Percentiles rank a stretch among this genome's conserved stretches.
These are phyloP conservation scores for Mormoops blainvillei DNA, from an alignment of 2,113 vertebrate genomes.

Conservation along the genomic window DNA sequence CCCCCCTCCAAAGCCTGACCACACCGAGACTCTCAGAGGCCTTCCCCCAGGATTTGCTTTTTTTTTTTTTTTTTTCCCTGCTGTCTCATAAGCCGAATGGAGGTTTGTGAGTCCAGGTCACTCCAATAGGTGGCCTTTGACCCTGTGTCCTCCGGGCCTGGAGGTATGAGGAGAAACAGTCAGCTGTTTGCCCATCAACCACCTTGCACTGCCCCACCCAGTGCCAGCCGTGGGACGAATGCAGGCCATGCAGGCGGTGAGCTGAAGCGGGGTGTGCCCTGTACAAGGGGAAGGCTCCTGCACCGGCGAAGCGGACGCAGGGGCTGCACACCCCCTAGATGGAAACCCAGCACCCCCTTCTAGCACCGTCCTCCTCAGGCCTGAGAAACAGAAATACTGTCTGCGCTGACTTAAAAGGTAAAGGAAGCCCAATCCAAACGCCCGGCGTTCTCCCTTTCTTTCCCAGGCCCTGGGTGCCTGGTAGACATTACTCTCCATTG, in stretches of 20 bases:
- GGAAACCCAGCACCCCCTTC: neutral
- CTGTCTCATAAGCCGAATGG: neutral
- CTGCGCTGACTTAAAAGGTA: neutral
- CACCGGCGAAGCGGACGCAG: neutral
- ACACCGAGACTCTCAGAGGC: neutral
- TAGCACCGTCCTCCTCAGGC: neutral
- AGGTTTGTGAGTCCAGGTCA: neutral
- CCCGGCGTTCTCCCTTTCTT: neutral
- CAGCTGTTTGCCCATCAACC: neutral
- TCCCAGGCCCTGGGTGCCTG: neutral
- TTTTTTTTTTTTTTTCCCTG: neutral
- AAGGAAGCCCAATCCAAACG: neutral
- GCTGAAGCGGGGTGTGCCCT: too few species aligned
- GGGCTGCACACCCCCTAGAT: neutral
- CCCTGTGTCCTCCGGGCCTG: neutral
- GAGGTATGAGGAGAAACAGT: neutral
- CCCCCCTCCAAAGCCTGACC: neutral
- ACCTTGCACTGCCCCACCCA: neutral
- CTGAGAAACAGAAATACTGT: neutral
- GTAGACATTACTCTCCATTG: neutral
- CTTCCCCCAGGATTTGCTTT: neutral
- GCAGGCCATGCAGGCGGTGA: too few species aligned
- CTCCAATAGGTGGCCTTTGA: neutral
- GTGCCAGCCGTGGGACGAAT: fast-evolving
- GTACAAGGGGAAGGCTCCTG: neutral